A percentile compares a stretch with the other conserved stretches of the same genome.
Evolutionary conservation across 2,888 invertebrate genomes (phyloP).

Genomic region (Spodoptera exigua): DNA sequence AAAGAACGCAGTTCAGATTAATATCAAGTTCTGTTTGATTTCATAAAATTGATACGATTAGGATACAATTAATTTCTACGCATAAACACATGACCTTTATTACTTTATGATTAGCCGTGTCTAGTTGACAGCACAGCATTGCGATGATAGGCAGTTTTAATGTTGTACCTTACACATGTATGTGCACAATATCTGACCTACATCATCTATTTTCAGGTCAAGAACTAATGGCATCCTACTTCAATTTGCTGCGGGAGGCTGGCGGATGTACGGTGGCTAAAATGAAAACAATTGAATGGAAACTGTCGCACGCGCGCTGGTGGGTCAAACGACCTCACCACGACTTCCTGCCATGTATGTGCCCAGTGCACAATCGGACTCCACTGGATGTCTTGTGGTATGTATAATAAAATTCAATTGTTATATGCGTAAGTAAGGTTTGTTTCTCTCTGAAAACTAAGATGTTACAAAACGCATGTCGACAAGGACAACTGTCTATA

Average conservation of each 20-base stretch:
- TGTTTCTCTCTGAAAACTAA: too few relatives aligned
- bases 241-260: conserved; percentile 76
- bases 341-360: conserved; percentile 75
- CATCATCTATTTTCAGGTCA: conserved; percentile 75
- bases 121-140: too few relatives aligned
- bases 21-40: too few relatives aligned
- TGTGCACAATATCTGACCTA: background rate
- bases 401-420: background rate
- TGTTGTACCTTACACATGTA: background rate
- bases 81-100: too few relatives aligned
- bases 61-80: too few relatives aligned
- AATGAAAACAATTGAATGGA: conserved; percentile 85
- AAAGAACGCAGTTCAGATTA: too few relatives aligned
- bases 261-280: conserved; percentile 73
- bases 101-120: too few relatives aligned
- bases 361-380: conserved; percentile 75
- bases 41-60: too few relatives aligned
- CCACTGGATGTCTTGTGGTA: conserved; percentile 80
- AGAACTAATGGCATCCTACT: conserved; percentile 84
- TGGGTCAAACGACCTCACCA: conserved; percentile 76
- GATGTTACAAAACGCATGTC: too few relatives aligned
- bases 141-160: too few relatives aligned
- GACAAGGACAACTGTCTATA: too few relatives aligned
- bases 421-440: background rate
- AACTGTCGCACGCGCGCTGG: conserved; percentile 79